Evolutionary conservation across 1,140 invertebrate species (phyloP).

Genomic region (Drosophila lowei): DNA sequence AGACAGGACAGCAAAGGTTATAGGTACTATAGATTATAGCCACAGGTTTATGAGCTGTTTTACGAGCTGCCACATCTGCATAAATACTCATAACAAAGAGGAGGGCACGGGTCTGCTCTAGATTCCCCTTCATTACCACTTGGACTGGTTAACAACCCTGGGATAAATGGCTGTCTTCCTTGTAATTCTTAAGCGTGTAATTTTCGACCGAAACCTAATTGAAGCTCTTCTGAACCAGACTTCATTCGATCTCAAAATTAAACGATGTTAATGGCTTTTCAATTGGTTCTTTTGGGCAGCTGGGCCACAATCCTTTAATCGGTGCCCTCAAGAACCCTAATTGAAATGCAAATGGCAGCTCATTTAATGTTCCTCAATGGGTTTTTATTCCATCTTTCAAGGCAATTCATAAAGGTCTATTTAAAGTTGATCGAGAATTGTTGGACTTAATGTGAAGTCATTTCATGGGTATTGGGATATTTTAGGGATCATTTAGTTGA

Average conservation of each 20-base stretch:
- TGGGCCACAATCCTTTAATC: not conserved
- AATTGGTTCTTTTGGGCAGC: slow-evolving; percentile 14
- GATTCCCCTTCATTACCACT: slow-evolving; percentile 44
- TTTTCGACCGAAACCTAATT: slow-evolving; percentile 40
- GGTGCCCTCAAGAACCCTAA: not conserved
- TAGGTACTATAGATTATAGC: slow-evolving; percentile 18
- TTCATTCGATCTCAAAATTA: not conserved
- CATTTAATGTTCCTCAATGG: too few species aligned
- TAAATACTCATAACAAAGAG: slow-evolving; percentile 20
- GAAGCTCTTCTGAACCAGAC: not conserved
- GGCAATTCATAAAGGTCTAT: too few species aligned
- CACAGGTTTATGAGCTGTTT: slow-evolving; percentile 63
- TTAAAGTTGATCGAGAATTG: too few species aligned
- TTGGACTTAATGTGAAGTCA: too few species aligned
- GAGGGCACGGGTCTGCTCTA: slow-evolving; percentile 21
- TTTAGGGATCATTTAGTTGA: too few species aligned
- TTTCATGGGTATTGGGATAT: too few species aligned
- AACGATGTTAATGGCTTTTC: slow-evolving; percentile 12
- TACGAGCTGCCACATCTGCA: slow-evolving; percentile 47
- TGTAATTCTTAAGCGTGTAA: slow-evolving; percentile 57
- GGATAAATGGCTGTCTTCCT: slow-evolving; percentile 39
- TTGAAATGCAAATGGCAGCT: slow-evolving; percentile 17
- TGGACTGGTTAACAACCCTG: slow-evolving; percentile 54
- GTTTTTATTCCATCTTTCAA: too few species aligned
- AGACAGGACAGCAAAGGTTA: slow-evolving; percentile 15